Base-by-base conservation (phyloP, 2,888 invertebrate genomes). In the Megastigmus dorsalis region DNA sequence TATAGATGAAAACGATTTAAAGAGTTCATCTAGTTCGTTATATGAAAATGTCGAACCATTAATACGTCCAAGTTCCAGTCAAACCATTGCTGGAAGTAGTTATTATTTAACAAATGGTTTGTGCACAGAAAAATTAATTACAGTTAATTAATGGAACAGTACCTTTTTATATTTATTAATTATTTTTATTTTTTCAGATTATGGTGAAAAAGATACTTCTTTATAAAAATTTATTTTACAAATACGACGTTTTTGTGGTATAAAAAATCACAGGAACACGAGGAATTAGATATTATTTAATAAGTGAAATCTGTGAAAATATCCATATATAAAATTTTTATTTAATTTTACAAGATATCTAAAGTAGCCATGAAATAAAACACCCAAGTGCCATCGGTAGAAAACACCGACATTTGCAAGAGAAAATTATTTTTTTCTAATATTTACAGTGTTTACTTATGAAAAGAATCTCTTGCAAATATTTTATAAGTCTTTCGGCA, bases 41-140 rank as follows among this genome's bases (percentile, higher is more conserved):
- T 82, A 83, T 65, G 82, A 82, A 74, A 82, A 81, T 66, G 77
- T 81, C 43, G 77, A 79, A 36, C 79, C 81, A 28, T 30, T 83
- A 36, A 77, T 79, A 57, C 77, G 77, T 62, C 80, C 80, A 23
- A 80, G 78, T 75, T 81, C 80, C 4, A 76, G 74, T 57, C 78
- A 81, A 54, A 73, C 74, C 6, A 67, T 81, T 26, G 76, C 69
- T 10, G 75, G 66, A 54, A 76, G 38, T 73, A 76, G 62, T 74
- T 77, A 74, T 48, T 68, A 71, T 55, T 59, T 77, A 30, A 74
- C 67, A 43, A 74, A 71, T 54, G 77, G 74, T 77, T 15, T 45
- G 60, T 52, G 38, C 3, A 4, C 20, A 15, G n/a, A 26, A 75
- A 71, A 75, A 30, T 57, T 71, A 73, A 13, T 13, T 50, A 67